Evolutionary conservation across 2,113 vertebrate species (phyloP), one percentile per base, ranked within the genome.

Genomic region (Hypocryptadius cinnamomeus): DNA sequence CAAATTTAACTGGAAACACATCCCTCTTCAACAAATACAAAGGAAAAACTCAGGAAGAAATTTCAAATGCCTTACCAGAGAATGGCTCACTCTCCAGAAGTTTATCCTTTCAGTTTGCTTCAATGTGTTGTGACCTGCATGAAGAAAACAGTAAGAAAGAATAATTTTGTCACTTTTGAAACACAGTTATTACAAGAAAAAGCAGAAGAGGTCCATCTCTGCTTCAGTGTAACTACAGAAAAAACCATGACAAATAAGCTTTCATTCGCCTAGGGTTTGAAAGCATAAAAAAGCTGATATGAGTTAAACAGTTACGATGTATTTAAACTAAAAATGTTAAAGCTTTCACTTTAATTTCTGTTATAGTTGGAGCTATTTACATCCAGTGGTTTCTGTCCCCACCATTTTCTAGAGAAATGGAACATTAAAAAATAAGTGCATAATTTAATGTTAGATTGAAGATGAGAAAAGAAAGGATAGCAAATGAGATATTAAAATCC

Each of bases 381-480:
- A 48, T 61, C 5, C 19, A 56, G 4, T 1, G 5, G 4, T 16
- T 51, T 70, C 40, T 20, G 1, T 4, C 4, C 1, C 9, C 6
- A 3, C 2, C 3, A 5, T 47, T 81, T 72, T 63, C n/a, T 59
- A 51, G 7, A 69, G 33, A 87, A 73, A 77, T 3, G 0, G 5
- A 31, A 53, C 66, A 76, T 68, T 7, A 19, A 51, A 79, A 88
- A 54, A 6, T 1, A 14, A n/a, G 13, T 30, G 25, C 3, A 6
- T 35, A 37, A 5, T 60, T 66, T 18, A 66, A 53, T 10, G 11
- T 27, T 53, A 53, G 8, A 19, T 63, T 71, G 53, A 83, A 83
- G 6, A 31, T 79, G 37, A 85, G 54, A 21, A 83, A 60, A 12
- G 13, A 45, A 54, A 61, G 28, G 15, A 40, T 9, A 5, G 4